Evolutionary conservation across 1,140 invertebrate species (phyloP), one percentile per base, ranked within the genome.

Genomic region (Microvelia longipes): DNA sequence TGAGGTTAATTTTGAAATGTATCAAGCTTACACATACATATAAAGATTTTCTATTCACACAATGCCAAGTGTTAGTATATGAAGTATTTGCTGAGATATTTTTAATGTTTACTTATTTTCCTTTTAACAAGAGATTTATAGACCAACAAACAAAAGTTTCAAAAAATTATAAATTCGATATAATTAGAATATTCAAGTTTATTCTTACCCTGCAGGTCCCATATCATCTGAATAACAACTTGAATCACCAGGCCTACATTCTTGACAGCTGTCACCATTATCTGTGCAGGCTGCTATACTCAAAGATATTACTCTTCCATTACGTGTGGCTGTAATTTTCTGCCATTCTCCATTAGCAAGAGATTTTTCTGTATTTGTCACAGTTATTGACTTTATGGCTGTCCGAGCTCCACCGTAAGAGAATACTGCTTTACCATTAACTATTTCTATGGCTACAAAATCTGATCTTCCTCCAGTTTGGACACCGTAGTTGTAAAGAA

Each of bases 341-440:
- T 93, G 87, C 94, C 94, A 98, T 69, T 86, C 85, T 13, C 93
- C 93, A 79, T 95, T 90, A 0, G 90, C 85, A 0, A 97, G 81
- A 71, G 85, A 85, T 2, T 65, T 66, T 15, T 83, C 83, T 1
- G 78, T 80, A 71, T 82, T 80, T 29, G 83, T 82, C 5, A 93
- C 87, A 0, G 85, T 82, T 1, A 94, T 84, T 0, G 86, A 85
- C 1, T 90, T 91, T 35, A 94, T 92, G 1, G 91, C 91, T 28
- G 91, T 93, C 75, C 90, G 83, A 0, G 91, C 86, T 1, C 91
- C 93, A 28, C 93, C 93, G 76, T 92, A 95, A 0, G 93, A 94
- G 78, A 98, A 95, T 19, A 89, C 83, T 0, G 92, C 87, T 75
- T 85, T 86, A 0, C 93, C 92, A 50, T 87, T 84, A 0, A 94